phyloP scores from a whole-genome alignment of 2,113 vertebrate species.

The Ochotona princeps region DNA sequence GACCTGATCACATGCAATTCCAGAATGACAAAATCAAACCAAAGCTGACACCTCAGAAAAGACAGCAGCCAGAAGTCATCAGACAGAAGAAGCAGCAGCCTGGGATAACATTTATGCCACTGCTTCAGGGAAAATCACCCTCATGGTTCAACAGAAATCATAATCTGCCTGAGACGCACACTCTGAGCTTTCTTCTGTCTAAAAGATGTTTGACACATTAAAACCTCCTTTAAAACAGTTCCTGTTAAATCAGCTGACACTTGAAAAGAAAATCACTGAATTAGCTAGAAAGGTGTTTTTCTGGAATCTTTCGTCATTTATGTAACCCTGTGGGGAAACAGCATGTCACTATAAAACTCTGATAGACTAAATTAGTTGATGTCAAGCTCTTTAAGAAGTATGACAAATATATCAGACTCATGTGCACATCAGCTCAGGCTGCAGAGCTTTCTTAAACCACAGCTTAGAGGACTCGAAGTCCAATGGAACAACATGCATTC shows the following conservation, averaged over 20 bases:
- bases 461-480: neutral
- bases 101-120: neutral
- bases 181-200: neutral
- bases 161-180: neutral
- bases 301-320: neutral
- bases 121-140: neutral
- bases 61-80: neutral
- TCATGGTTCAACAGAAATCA: accelerated
- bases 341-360: neutral
- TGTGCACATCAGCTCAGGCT: neutral
- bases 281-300: neutral
- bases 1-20: neutral
- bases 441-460: neutral
- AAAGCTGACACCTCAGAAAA: neutral
- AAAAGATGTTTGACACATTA: neutral
- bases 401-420: neutral
- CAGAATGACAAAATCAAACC: neutral
- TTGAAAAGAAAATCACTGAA: neutral
- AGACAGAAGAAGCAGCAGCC: neutral
- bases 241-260: neutral
- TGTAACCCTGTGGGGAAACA: neutral
- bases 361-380: neutral
- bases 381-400: neutral
- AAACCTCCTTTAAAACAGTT: neutral
- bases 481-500: neutral